Evolutionary conservation across 2,113 vertebrate species (phyloP), one percentile per base, ranked within the genome.

Genomic region (Neolamprologus brichardi): DNA sequence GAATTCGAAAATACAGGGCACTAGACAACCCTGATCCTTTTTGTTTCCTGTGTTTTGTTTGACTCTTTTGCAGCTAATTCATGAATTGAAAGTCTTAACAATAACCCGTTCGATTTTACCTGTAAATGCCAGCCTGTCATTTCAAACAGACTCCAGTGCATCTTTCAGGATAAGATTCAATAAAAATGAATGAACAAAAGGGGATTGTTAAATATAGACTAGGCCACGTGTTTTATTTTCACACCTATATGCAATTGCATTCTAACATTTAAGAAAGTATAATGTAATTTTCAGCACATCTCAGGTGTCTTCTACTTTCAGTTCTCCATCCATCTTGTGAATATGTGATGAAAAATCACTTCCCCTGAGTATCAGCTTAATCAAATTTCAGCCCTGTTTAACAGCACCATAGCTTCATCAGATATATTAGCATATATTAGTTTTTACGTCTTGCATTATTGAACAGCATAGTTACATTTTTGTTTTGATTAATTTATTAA

Each of bases 211-310:
- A 70, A 37, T 25, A n/a, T 10, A 78, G 58, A 56, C 30, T 2
- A 58, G 34, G 53, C 23, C 20, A n/a, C 13, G 9, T 67, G 34
- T 81, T 88, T 86, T 20, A 64, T 78, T 85, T 82, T 32, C 62
- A 90, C 15, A 85, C 85, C 75, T 88, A 88, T 30, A 64, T 82
- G 30, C 32, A 82, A 78, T 53, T 52, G 86, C 32, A 64, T 15
- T 84, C 7, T 28, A 84, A 88, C 28, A 70, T 87, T 79, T 92
- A 84, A 87, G 85, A 39, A 62, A 89, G 84, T 52, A 56, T 80
- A 88, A 82, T 83, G 83, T 23, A 82, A 54, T 70, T 86, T 88
- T 79, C 72, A 88, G 81, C 58, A 64, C 83, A 44, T 84, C 89
- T 52, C 67, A 84, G 46, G 23, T 72, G 72, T 90, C 17, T 51